Base-by-base conservation (phyloP, 1,140 invertebrate genomes). In the Cyclina sinensis region DNA sequence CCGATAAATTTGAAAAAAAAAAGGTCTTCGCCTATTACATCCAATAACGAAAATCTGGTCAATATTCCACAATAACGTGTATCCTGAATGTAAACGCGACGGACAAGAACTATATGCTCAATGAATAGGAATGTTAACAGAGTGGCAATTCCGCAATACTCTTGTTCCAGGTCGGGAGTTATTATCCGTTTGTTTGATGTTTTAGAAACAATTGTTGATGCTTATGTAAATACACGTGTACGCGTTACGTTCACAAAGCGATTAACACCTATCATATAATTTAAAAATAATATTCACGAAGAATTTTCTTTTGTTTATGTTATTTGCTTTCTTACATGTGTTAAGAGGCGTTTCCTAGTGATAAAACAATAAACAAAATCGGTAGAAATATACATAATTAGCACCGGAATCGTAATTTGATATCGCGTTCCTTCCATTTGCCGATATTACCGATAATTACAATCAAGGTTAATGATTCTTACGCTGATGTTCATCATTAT, bases 121-220 rank as follows among this genome's bases (percentile, higher is more conserved):
- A 65, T 18, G 59, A 65, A 65, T 30, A 65, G n/a, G 11, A 18
- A 30, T 7, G 11, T 4, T 9, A 21, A 35, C 16, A 70, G 32
- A 37, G 21, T 37, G 32, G 32, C 21, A 70, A 37, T 37, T 70
- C 65, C 37, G 32, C 65, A 70, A 70, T 32, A 37, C 32, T 70
- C 37, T 4, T 37, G 14, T 70, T 37, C 18, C 32, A 37, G 37
- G 32, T 37, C 21, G 14, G 65, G 65, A 9, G 37, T 70, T 70
- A 37, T 32, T 18, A 27, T 37, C 30, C n/a, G n/a, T n/a, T n/a
- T 70, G 65, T 78, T 78, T 78, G 74, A 78, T 78, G 14, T 21
- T 78, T 48, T n/a, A 24, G 70, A 74, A 74, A 74, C 70, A 74
- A 74, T 74, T 54, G 74, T 78, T 39, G 74, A 51, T 24, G 30